Evolutionary conservation across 2,113 vertebrate genomes (phyloP).

Genomic region (Triplophysa rosa): DNA sequence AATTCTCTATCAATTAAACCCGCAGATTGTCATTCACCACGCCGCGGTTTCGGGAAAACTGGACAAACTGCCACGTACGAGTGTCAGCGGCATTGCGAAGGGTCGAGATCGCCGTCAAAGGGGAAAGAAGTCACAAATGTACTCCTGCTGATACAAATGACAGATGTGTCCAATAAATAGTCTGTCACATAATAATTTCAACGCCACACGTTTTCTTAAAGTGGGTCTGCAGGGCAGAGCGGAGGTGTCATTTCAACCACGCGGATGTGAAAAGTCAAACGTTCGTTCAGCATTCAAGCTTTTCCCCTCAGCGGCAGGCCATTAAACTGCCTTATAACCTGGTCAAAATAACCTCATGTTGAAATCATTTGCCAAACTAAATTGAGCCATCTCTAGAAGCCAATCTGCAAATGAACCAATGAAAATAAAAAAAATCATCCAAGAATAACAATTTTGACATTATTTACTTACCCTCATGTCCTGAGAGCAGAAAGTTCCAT

Average conservation of each 20-base stretch:
- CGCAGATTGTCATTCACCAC: slow-evolving; percentile 71
- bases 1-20: slow-evolving; percentile 73
- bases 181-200: slow-evolving; percentile 50
- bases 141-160: slow-evolving; percentile 49
- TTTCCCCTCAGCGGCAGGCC: slow-evolving; percentile 11
- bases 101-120: slow-evolving; percentile 41
- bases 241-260: slow-evolving; percentile 43
- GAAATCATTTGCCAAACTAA: slow-evolving; percentile 21
- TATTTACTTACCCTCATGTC: neutral
- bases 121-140: slow-evolving; percentile 35
- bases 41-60: slow-evolving; percentile 28
- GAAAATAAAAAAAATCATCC: neutral
- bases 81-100: neutral
- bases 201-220: slow-evolving; percentile 18
- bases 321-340: slow-evolving; percentile 11
- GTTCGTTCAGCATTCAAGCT: slow-evolving; percentile 9
- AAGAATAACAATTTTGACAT: neutral
- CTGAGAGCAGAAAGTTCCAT: no score
- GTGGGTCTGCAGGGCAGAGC: slow-evolving; percentile 39
- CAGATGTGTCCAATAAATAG: slow-evolving; percentile 54
- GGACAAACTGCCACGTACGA: slow-evolving; percentile 37
- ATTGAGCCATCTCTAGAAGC: neutral
- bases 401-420: neutral
- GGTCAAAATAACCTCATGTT: neutral
- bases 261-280: slow-evolving; percentile 44